phyloP scores from a whole-genome alignment of 2,113 vertebrate species.

The Mustela lutreola region DNA sequence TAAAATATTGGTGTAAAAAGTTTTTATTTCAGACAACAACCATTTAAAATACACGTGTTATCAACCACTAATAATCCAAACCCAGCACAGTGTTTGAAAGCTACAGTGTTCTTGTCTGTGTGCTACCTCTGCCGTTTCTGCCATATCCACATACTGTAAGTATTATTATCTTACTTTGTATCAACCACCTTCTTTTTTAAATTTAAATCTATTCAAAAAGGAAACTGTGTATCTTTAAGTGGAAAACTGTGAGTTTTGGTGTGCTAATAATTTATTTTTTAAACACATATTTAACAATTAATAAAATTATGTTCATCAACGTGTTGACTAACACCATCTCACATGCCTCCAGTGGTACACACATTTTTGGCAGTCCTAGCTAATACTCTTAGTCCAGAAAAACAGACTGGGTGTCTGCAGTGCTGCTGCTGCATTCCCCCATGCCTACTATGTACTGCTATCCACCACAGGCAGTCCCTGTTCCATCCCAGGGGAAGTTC shows the following conservation, averaged over 20 bases:
- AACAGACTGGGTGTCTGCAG: neutral
- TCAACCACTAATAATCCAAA: neutral
- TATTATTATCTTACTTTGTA: neutral
- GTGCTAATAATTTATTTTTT: neutral
- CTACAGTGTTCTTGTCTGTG: neutral
- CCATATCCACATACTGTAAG: neutral
- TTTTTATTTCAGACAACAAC: conserved; percentile 62
- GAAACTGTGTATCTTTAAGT: neutral
- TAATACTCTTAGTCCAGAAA: neutral
- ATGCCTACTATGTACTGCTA: neutral
- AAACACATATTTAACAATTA: conserved; percentile 37
- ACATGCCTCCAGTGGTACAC: neutral
- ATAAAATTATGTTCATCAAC: neutral
- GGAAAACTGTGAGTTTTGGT: conserved; percentile 31
- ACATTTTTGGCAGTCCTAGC: neutral
- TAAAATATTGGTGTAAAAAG: conserved; percentile 66
- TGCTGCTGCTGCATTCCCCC: neutral
- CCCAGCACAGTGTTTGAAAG: neutral
- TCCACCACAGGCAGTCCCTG: neutral
- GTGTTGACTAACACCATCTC: neutral
- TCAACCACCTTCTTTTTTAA: neutral
- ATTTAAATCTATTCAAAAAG: conserved; percentile 54
- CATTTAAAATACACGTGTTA: conserved; percentile 37
- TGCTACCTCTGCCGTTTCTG: conserved; percentile 5
- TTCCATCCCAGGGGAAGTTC: neutral